Evolutionary conservation across 2,888 invertebrate species (phyloP), one percentile per base, ranked within the genome.

Genomic region (Anthophora plumipes): DNA sequence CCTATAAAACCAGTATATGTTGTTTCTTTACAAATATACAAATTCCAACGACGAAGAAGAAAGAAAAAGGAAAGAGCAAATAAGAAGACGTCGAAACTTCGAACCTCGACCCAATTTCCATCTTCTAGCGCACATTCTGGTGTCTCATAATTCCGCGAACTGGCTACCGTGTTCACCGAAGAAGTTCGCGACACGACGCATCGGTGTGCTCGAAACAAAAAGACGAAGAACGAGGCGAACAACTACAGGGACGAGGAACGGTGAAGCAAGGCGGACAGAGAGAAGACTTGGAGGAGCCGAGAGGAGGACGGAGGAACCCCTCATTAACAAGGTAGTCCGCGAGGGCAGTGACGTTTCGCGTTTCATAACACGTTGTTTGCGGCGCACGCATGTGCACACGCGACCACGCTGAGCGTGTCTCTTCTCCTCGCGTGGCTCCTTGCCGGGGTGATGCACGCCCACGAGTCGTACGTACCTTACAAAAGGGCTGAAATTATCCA

Each of bases 401-500:
- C 83, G 83, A 82, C 77, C 54, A 78, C 50, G 64, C 61, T 22
- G 63, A 66, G 54, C 57, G 43, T 59, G 43, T 50, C 46, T 61
- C 60, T 72, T 82, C n/a, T n/a, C 83, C 55, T 81, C 77, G 78
- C 77, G 85, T 78, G 73, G 79, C 84, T 80, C 74, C 72, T 73
- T 63, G 77, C 79, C 76, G 61, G 71, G 72, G 75, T 75, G 83
- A 84, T 84, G 72, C 77, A 85, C 87, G 84, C 83, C 87, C 80
- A 82, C 73, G 85, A 85, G 81, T 85, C 83, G 77, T 79, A 75
- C 61, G 76, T 76, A 77, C 76, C 76, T 69, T 74, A 84, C 79
- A 85, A 89, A 87, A 84, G 85, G 80, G 80, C 84, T 86, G 66
- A 84, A 90, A 91, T 89, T 90, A 91, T 86, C 85, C 89, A 81